Conservation (phyloP, 92 coral and sea anemone genomes). For the Ricordea florida region DNA sequence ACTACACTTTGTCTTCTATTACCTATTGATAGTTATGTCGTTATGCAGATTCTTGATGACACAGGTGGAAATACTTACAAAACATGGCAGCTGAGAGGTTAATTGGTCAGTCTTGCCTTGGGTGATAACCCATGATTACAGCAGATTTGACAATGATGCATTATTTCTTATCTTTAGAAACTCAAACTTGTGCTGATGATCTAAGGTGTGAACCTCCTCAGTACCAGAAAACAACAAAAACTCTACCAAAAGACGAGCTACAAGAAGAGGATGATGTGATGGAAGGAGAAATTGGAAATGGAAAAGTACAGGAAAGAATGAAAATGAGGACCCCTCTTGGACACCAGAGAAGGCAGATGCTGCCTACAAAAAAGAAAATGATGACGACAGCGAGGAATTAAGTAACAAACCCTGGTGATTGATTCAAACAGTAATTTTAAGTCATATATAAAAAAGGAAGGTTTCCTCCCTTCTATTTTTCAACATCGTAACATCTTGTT, state of each 20-base stretch:
- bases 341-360: constrained; percentile 27
- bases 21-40: background rate
- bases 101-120: constrained; percentile 1
- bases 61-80: background rate
- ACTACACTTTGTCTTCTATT: background rate
- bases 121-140: constrained; percentile 1
- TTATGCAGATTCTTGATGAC: background rate
- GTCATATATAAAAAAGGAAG: no score
- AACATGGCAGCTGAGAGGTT: background rate
- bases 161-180: background rate
- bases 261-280: constrained; percentile 2
- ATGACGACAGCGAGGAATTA: constrained; percentile 16
- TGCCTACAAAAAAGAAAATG: constrained; percentile 7
- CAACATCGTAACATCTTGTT: background rate
- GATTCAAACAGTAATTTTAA: no score
- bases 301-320: constrained; percentile 12
- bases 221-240: no score
- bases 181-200: constrained; percentile 11
- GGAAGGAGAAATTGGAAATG: constrained; percentile 10
- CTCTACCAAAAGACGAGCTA: background rate
- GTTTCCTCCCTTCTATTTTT: background rate
- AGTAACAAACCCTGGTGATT: constrained; percentile 28
- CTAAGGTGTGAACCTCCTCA: no score
- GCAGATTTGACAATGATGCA: constrained; percentile 2
- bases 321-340: constrained; percentile 29